These are phyloP conservation scores for Brachionus asplanchnoidis DNA, from an alignment of 1,140 invertebrate species.

Conservation along the genomic window DNA sequence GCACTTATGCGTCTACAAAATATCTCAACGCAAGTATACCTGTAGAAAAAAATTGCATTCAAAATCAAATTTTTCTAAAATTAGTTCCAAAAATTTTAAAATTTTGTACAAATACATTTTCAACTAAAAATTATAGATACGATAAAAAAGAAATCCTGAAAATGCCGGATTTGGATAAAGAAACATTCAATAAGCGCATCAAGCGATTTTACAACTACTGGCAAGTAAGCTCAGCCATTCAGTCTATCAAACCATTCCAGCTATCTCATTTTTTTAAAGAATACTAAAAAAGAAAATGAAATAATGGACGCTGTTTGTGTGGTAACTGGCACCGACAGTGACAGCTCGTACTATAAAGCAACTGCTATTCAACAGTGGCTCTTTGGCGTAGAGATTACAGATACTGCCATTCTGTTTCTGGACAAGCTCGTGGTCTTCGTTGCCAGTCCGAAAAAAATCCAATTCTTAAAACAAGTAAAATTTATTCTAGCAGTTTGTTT, in stretches of 20 bases:
- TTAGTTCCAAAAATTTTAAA: not conserved
- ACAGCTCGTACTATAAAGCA: constrained; percentile 35
- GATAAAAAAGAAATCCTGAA: not conserved
- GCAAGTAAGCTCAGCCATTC: not conserved
- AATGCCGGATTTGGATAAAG: constrained; percentile 37
- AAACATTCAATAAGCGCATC: constrained; percentile 32
- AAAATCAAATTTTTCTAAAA: not conserved
- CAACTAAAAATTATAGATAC: not conserved
- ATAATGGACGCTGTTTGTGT: constrained; percentile 25
- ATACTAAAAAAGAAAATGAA: constrained; percentile 29
- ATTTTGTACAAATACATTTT: not conserved
- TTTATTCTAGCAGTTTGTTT: not conserved
- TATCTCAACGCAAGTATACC: not conserved
- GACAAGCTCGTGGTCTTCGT: constrained; percentile 25
- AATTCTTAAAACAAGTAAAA: constrained; percentile 35
- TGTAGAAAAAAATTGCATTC: not conserved
- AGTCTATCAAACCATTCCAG: not conserved
- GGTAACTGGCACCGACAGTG: constrained; percentile 31
- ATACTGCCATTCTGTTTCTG: constrained; percentile 29
- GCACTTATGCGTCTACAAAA: not conserved
- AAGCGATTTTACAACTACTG: constrained; percentile 35
- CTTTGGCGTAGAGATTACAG: constrained; percentile 33
- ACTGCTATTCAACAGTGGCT: constrained; percentile 40
- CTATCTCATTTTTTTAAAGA: not conserved
- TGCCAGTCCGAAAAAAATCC: constrained; percentile 38